Conservation (phyloP, 2,888 invertebrate genomes). For the Lasius fuliginosus region DNA sequence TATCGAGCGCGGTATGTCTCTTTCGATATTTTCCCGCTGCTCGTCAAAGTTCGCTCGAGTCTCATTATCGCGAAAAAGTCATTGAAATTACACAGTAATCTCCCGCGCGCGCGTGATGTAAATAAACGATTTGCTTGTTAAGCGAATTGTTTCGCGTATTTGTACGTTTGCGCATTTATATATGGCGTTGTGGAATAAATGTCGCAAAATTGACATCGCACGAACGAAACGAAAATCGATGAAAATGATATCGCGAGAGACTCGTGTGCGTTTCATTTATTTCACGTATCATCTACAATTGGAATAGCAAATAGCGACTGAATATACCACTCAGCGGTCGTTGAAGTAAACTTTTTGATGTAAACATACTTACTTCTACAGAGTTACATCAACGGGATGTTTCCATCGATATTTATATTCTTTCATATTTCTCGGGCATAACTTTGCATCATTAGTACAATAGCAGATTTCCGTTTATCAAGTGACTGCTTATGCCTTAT, state of each 20-base stretch:
- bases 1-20: not conserved
- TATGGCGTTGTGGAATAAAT: not conserved
- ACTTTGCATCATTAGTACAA: slow-evolving; percentile 68
- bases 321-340: slow-evolving; percentile 47
- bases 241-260: slow-evolving; percentile 8
- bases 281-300: slow-evolving; percentile 24
- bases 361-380: slow-evolving; percentile 60
- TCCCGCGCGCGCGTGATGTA: not conserved
- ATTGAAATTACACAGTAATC: slow-evolving; percentile 11
- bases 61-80: slow-evolving; percentile 28
- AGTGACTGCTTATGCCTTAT: slow-evolving; percentile 29
- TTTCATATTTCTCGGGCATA: slow-evolving; percentile 62
- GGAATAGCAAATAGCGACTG: slow-evolving; percentile 35
- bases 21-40: slow-evolving; percentile 3
- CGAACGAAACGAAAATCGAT: slow-evolving; percentile 32
- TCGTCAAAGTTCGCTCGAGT: not conserved
- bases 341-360: slow-evolving; percentile 65
- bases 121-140: slow-evolving; percentile 30
- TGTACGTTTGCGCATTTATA: slow-evolving; percentile 15
- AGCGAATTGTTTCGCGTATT: slow-evolving; percentile 18
- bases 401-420: slow-evolving; percentile 62
- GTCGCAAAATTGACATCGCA: slow-evolving; percentile 23
- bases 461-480: slow-evolving; percentile 64
- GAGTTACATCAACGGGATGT: slow-evolving; percentile 37
- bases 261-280: slow-evolving; percentile 6